Percentiles rank a stretch among this genome's conserved stretches.
These are phyloP conservation scores for Blomia tropicalis DNA, from an alignment of 2,888 invertebrate genomes.

Conservation along the genomic window DNA sequence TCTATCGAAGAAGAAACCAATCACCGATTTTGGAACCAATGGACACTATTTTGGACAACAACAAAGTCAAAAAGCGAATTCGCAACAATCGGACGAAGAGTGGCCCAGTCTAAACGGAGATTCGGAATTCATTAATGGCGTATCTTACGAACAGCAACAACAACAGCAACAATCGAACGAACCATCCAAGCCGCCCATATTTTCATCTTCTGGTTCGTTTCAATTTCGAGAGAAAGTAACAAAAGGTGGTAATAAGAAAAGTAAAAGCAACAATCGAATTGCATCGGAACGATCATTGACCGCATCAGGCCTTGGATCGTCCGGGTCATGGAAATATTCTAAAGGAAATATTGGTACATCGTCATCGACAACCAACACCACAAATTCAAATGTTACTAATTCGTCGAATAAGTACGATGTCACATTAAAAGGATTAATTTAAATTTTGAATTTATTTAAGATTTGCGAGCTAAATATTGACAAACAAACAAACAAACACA, in stretches of 20 bases:
- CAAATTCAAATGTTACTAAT: neutral
- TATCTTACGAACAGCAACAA: neutral
- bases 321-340: too few species aligned
- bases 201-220: neutral
- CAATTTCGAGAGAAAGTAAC: neutral
- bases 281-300: neutral
- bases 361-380: neutral
- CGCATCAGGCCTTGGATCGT: too few species aligned
- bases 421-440: neutral
- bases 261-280: neutral
- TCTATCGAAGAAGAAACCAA: neutral
- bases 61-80: neutral
- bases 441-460: too few species aligned
- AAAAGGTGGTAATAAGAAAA: neutral
- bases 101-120: slow-evolving; percentile 4
- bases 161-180: neutral
- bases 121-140: neutral
- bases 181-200: neutral
- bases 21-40: neutral
- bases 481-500: too few species aligned
- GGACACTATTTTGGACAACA: neutral
- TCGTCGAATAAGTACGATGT: neutral
- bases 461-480: too few species aligned
- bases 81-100: neutral
- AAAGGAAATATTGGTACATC: too few species aligned